Conservation (phyloP, 1,140 invertebrate species). For the Asbolus verrucosus region DNA sequence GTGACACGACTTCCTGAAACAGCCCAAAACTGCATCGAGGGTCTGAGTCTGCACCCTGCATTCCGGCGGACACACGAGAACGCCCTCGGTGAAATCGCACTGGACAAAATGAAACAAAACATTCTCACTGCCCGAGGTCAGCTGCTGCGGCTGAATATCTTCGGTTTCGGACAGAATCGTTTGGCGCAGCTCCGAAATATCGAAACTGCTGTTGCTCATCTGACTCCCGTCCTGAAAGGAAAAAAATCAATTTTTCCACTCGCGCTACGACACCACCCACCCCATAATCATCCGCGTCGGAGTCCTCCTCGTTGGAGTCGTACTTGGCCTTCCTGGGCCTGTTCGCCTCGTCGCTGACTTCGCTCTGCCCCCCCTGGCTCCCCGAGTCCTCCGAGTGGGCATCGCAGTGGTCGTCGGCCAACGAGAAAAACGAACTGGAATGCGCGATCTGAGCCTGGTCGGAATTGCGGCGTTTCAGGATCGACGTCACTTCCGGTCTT, state of each 20-base stretch:
- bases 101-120: slow-evolving; percentile 77
- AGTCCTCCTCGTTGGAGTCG: slow-evolving; percentile 69
- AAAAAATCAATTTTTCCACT: slow-evolving; percentile 7
- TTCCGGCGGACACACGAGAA: slow-evolving; percentile 73
- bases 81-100: slow-evolving; percentile 74
- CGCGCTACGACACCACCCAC: slow-evolving; percentile 57
- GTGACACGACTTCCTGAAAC: slow-evolving; percentile 76
- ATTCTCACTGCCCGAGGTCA: slow-evolving; percentile 75
- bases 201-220: slow-evolving; percentile 71
- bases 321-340: slow-evolving; percentile 65
- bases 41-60: slow-evolving; percentile 65
- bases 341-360: slow-evolving; percentile 74
- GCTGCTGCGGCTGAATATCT: slow-evolving; percentile 72
- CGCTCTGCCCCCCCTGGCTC: slow-evolving; percentile 67
- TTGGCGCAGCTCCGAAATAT: slow-evolving; percentile 78
- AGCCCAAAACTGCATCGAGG: slow-evolving; percentile 72
- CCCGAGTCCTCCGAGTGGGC: slow-evolving; percentile 69
- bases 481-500: slow-evolving; percentile 67
- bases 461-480: slow-evolving; percentile 70
- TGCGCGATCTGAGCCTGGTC: slow-evolving; percentile 66
- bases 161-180: slow-evolving; percentile 78
- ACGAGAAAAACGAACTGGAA: slow-evolving; percentile 52
- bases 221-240: slow-evolving; percentile 72
- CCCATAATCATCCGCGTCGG: slow-evolving; percentile 68
- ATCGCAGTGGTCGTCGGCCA: slow-evolving; percentile 57